Evolutionary conservation across 1,140 invertebrate genomes (phyloP).

Genomic region (Drosophila simulans): DNA sequence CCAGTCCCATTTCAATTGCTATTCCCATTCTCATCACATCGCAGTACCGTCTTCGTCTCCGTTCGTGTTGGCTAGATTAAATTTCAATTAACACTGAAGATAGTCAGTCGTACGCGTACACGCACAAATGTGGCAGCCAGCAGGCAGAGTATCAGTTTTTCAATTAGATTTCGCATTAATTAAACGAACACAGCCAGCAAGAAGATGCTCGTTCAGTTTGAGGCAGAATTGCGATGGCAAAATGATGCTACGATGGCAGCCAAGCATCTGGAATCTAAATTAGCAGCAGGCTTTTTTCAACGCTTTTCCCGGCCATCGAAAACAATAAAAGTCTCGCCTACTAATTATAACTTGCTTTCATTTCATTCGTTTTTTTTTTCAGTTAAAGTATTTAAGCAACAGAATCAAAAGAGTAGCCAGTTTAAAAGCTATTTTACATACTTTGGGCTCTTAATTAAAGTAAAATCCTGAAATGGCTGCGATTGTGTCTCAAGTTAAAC

Average conservation of each 20-base stretch:
- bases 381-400: no score
- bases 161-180: slow-evolving; percentile 75
- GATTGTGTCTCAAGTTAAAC: neutral
- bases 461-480: neutral
- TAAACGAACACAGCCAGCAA: slow-evolving; percentile 48
- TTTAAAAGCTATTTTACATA: no score
- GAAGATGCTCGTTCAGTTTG: slow-evolving; percentile 13
- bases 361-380: no score
- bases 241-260: slow-evolving; percentile 14
- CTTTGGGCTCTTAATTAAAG: neutral
- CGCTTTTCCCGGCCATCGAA: slow-evolving; percentile 4
- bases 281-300: slow-evolving; percentile 22
- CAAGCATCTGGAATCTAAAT: slow-evolving; percentile 33
- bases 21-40: slow-evolving; percentile 46
- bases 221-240: slow-evolving; percentile 9
- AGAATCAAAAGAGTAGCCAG: no score
- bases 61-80: slow-evolving; percentile 71
- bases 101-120: slow-evolving; percentile 45
- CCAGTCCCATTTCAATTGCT: slow-evolving; percentile 20
- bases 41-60: slow-evolving; percentile 18
- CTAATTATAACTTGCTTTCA: slow-evolving; percentile 37
- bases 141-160: slow-evolving; percentile 61
- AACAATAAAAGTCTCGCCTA: slow-evolving; percentile 18
- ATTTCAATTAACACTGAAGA: slow-evolving; percentile 72
- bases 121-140: slow-evolving; percentile 22